Percentiles rank a stretch among this genome's conserved stretches.
Evolutionary conservation across 2,797 vertebrate species (phyloP).

Genomic region (Merluccius polli): DNA sequence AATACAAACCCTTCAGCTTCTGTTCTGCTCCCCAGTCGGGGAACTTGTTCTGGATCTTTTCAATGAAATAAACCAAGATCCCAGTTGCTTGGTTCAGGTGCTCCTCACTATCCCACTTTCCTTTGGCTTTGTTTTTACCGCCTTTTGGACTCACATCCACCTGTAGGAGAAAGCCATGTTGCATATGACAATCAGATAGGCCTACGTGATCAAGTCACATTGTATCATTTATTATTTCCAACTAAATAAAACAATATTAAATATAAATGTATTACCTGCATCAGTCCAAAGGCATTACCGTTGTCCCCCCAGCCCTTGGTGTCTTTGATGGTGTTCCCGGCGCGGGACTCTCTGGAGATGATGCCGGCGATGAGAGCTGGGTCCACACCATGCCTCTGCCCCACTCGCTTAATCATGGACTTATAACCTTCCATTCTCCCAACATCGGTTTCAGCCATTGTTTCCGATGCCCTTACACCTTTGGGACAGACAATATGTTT

Average conservation of each 20-base stretch:
- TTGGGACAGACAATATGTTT: too few species aligned
- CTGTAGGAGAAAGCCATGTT: background rate
- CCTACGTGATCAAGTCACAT: too few species aligned
- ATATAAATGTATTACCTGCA: background rate
- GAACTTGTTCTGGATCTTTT: background rate
- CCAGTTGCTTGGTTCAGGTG: slow-evolving; percentile 41
- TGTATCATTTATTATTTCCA: too few species aligned
- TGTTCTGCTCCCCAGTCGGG: background rate
- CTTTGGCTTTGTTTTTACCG: background rate
- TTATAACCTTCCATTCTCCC: too few species aligned
- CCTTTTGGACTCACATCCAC: background rate
- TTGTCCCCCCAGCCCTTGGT: background rate
- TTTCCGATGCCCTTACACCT: too few species aligned
- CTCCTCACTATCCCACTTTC: background rate
- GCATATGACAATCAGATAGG: background rate
- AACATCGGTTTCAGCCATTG: too few species aligned
- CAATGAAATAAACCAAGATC: slow-evolving; percentile 38
- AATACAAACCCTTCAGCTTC: slow-evolving; percentile 55
- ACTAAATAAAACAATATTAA: too few species aligned
- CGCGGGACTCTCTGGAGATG: background rate
- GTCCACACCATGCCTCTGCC: background rate
- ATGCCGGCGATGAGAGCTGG: background rate
- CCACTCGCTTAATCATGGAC: too few species aligned
- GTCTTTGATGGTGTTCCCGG: background rate
- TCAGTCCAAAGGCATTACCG: background rate